Evolutionary conservation across 2,113 vertebrate genomes (phyloP).

Genomic region (Rhabdornis inornatus): DNA sequence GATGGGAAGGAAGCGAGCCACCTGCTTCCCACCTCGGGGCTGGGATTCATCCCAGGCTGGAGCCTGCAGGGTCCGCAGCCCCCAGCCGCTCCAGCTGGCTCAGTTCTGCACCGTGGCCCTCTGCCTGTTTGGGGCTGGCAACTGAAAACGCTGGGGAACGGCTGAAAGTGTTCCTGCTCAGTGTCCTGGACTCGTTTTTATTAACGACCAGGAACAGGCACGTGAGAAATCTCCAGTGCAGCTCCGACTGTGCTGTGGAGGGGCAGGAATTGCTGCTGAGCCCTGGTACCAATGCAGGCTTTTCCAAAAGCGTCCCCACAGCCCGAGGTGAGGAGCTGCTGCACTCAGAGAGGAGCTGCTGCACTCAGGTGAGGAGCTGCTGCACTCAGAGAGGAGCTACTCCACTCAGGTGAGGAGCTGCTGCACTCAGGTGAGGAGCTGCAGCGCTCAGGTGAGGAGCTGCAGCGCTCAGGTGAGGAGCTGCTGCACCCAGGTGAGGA

Average conservation of each 20-base stretch:
- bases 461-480: too few relatives aligned
- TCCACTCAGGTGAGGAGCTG: too few relatives aligned
- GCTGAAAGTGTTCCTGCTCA: background rate
- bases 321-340: too few relatives aligned
- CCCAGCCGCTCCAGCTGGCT: background rate
- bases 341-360: too few relatives aligned
- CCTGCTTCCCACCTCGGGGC: background rate
- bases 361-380: too few relatives aligned
- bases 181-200: background rate
- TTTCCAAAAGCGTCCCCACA: background rate
- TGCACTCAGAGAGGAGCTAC: too few relatives aligned
- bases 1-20: background rate
- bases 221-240: background rate
- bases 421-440: rapidly evolving
- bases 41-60: background rate
- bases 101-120: background rate
- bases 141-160: background rate
- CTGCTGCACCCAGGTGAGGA: too few relatives aligned
- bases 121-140: background rate
- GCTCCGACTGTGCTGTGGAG: rapidly evolving
- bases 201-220: background rate
- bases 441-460: too few relatives aligned
- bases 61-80: background rate
- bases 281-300: rapidly evolving
- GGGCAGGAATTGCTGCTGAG: background rate